phyloP scores from a whole-genome alignment of 2,888 invertebrate genomes.

The Oscheius onirici region DNA sequence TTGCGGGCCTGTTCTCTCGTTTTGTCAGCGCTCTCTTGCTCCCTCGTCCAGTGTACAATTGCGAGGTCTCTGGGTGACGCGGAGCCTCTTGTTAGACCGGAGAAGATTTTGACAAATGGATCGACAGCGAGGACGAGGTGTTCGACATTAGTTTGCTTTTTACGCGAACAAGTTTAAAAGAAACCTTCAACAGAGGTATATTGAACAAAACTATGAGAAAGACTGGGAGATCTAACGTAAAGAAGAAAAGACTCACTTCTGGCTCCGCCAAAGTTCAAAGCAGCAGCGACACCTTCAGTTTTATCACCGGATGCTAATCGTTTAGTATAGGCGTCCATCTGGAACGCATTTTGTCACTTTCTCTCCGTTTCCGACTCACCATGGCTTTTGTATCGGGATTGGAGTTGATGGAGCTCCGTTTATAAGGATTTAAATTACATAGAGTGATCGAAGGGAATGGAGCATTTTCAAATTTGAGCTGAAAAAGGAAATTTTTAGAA shows the following conservation, averaged over 20 bases:
- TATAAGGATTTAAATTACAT: constrained; percentile 71
- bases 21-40: constrained; percentile 18
- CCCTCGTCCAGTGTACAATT: constrained; percentile 26
- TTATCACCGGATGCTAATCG: constrained; percentile 59
- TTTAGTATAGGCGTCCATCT: constrained; percentile 65
- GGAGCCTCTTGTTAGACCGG: constrained; percentile 30
- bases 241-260: constrained; percentile 3
- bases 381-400: constrained; percentile 66
- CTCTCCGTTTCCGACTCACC: constrained; percentile 39
- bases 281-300: constrained; percentile 61
- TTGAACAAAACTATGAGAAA: neutral
- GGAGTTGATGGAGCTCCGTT: constrained; percentile 63
- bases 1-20: constrained; percentile 8
- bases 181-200: too few relatives aligned
- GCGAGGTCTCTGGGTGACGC: constrained; percentile 26
- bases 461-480: constrained; percentile 71
- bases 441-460: constrained; percentile 70
- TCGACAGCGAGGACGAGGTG: neutral
- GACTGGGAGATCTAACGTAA: neutral
- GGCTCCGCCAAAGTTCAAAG: constrained; percentile 31
- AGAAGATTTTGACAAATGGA: constrained; percentile 31
- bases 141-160: constrained; percentile 14
- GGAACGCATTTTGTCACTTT: constrained; percentile 28
- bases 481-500: constrained; percentile 37
- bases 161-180: neutral